Evolutionary conservation across 2,797 vertebrate genomes (phyloP).

Genomic region (Pseudochirops corinnae): DNA sequence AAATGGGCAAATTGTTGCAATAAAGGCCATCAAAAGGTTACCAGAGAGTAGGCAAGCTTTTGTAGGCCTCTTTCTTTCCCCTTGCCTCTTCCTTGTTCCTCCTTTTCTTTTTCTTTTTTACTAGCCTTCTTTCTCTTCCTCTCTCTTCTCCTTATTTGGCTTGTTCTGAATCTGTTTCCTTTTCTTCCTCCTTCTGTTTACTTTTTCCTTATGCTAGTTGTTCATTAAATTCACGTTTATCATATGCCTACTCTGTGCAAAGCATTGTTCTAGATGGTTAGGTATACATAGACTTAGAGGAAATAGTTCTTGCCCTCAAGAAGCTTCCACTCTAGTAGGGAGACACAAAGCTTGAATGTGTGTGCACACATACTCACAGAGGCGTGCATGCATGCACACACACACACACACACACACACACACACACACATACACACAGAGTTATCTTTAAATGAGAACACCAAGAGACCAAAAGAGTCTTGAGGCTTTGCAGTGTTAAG

Average conservation of each 20-base stretch:
- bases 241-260: neutral
- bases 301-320: neutral
- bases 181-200: neutral
- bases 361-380: accelerated
- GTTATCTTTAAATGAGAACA: too few relatives aligned
- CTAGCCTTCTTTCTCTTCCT: neutral
- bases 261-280: neutral
- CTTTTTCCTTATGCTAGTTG: neutral
- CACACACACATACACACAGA: too few relatives aligned
- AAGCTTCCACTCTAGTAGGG: neutral
- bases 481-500: too few relatives aligned
- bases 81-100: neutral
- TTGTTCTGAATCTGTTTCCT: neutral
- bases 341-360: neutral
- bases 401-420: neutral
- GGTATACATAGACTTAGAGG: neutral
- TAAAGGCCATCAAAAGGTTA: constrained; percentile 64
- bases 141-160: neutral
- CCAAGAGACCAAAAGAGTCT: too few relatives aligned
- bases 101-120: neutral
- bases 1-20: constrained; percentile 70
- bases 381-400: neutral
- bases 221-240: neutral
- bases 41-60: neutral
- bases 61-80: too few relatives aligned